phyloP scores from a whole-genome alignment of 2,113 vertebrate genomes.

The Etia nguti region DNA sequence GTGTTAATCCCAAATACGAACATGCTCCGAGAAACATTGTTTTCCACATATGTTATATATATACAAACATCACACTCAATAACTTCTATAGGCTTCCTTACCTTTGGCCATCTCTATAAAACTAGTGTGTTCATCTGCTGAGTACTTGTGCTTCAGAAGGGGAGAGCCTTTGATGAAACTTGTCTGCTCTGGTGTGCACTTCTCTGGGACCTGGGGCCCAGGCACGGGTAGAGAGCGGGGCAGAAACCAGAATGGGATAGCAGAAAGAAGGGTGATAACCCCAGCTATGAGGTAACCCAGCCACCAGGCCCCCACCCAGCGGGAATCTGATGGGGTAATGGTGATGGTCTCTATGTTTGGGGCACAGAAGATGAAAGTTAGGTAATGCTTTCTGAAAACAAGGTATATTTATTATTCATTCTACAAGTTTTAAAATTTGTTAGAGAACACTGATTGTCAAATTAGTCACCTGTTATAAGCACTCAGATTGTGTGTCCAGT shows the following conservation, averaged over 20 bases:
- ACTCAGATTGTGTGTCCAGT: background rate
- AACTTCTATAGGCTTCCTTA: background rate
- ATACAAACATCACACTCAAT: background rate
- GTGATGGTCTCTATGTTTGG: slow-evolving; percentile 64
- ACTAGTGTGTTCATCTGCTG: slow-evolving; percentile 44
- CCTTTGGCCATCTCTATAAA: slow-evolving; percentile 74
- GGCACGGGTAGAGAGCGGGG: slow-evolving; percentile 60
- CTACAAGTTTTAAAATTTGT: background rate
- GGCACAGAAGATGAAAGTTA: background rate
- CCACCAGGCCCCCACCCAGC: slow-evolving; percentile 80
- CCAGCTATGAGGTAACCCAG: slow-evolving; percentile 75
- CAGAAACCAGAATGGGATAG: slow-evolving; percentile 76
- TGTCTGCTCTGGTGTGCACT: slow-evolving; percentile 44
- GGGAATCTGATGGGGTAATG: slow-evolving; percentile 69
- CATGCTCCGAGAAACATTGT: background rate
- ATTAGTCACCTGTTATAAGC: background rate
- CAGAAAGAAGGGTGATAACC: slow-evolving; percentile 66
- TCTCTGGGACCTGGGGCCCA: background rate
- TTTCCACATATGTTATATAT: background rate
- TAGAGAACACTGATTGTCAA: background rate
- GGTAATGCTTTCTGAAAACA: background rate
- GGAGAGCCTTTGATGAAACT: slow-evolving; percentile 51
- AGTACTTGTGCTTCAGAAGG: slow-evolving; percentile 52
- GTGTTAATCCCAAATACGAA: background rate
- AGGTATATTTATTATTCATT: background rate